Conservation (phyloP, 2,797 vertebrate species). For the Enteromius fasciolatus region DNA sequence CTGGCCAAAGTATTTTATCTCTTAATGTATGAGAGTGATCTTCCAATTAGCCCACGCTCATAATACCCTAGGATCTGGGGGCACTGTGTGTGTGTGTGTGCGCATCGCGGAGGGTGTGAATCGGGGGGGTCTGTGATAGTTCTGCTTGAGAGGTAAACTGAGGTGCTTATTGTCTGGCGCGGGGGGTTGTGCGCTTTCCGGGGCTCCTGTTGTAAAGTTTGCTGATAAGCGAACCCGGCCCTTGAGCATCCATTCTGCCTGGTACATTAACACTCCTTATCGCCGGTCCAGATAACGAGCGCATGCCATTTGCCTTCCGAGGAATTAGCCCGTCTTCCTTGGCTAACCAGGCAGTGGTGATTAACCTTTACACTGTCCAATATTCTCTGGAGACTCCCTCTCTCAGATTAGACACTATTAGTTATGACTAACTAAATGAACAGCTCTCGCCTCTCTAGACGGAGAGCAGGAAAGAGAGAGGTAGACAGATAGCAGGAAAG, state of each 20-base stretch:
- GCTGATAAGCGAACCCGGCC: constrained; percentile 99
- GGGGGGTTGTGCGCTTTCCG: constrained; percentile 93
- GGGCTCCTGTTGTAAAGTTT: constrained; percentile 99
- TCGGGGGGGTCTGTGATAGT: constrained; percentile 90
- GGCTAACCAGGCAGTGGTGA: constrained; percentile 99
- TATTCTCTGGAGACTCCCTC: constrained; percentile 99
- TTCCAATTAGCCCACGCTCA: constrained; percentile 99
- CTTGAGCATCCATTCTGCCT: constrained; percentile 99
- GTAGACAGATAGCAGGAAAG: constrained; percentile 48
- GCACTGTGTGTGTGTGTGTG: constrained; percentile 21
- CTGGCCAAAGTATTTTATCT: constrained; percentile 99
- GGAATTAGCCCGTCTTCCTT: constrained; percentile 98
- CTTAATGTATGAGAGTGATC: constrained; percentile 99
- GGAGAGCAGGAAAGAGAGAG: constrained; percentile 58
- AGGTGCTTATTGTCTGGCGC: constrained; percentile 98
- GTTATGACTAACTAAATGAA: constrained; percentile 99
- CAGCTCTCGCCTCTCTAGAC: constrained; percentile 83
- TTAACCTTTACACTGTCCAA: constrained; percentile 99
- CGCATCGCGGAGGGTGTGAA: constrained; percentile 63
- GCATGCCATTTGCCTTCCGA: constrained; percentile 94
- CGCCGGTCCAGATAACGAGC: constrained; percentile 97
- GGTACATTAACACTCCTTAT: constrained; percentile 99
- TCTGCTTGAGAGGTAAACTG: constrained; percentile 99
- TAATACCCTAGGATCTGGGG: constrained; percentile 93
- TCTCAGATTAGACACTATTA: constrained; percentile 99